A percentile compares a stretch with the other conserved stretches of the same genome.
Conservation (phyloP, 2,797 vertebrate genomes). For the Cynodonichthys magdalenae region DNA sequence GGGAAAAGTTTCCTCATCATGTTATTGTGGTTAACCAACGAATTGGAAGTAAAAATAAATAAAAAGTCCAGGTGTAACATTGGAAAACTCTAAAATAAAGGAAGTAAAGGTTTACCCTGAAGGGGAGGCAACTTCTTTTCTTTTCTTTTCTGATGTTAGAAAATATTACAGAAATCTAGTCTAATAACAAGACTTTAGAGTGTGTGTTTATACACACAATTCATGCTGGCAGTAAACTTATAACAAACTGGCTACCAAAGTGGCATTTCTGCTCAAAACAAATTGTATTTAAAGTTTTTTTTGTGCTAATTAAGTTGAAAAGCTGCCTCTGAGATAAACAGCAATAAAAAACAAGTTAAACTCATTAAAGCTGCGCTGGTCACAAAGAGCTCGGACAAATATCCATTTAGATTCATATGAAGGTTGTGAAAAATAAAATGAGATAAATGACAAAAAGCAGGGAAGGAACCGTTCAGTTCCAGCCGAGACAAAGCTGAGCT, state of each 20-base stretch:
- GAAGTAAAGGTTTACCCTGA: too few species aligned
- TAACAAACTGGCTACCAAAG: background rate
- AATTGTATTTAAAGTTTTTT: background rate
- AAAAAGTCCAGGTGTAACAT: too few species aligned
- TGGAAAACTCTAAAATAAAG: too few species aligned
- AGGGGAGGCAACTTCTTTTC: too few species aligned
- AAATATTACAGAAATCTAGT: background rate
- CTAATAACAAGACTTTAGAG: background rate
- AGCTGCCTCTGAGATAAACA: background rate
- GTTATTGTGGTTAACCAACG: too few species aligned
- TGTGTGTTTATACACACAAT: slow-evolving; percentile 3
- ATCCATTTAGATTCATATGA: too few species aligned
- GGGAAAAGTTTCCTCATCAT: too few species aligned
- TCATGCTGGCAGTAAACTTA: slow-evolving; percentile 11
- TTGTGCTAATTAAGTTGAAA: background rate
- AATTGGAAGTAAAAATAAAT: too few species aligned
- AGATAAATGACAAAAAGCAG: background rate
- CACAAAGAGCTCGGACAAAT: too few species aligned
- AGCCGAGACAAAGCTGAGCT: slow-evolving; percentile 25
- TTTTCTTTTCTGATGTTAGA: too few species aligned
- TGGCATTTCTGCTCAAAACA: slow-evolving; percentile 6
- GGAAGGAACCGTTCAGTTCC: slow-evolving; percentile 1
- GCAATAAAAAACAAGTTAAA: background rate
- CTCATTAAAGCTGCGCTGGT: too few species aligned
- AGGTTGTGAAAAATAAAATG: background rate